A percentile compares a stretch with the other conserved stretches of the same genome.
phyloP scores from a whole-genome alignment of 2,797 vertebrate genomes.

The Spondyliosoma cantharus region DNA sequence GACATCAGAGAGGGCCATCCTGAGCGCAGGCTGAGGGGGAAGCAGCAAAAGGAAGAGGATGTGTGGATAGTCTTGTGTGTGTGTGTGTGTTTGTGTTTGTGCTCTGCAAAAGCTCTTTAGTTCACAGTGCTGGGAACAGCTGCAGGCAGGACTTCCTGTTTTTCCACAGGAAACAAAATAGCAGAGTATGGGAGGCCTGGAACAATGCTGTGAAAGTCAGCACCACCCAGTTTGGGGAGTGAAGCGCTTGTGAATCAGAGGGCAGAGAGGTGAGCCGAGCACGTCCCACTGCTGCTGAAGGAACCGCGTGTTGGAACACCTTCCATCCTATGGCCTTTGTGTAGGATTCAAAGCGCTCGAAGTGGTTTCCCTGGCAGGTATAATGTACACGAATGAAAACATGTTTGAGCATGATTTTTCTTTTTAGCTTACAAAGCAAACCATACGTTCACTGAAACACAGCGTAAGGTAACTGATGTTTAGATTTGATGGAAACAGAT shows the following conservation, averaged over 20 bases:
- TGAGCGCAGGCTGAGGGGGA: conserved; percentile 65
- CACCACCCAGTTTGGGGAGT: conserved; percentile 80
- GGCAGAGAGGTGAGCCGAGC: conserved; percentile 57
- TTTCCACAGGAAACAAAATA: conserved; percentile 81
- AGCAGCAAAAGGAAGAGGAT: conserved; percentile 70
- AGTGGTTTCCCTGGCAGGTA: conserved; percentile 35
- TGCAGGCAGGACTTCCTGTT: conserved; percentile 81
- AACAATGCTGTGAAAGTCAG: conserved; percentile 86
- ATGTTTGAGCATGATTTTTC: background rate
- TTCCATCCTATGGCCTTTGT: conserved; percentile 46
- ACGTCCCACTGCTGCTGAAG: conserved; percentile 51
- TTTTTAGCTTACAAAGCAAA: background rate
- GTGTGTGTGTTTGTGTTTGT: conserved; percentile 26
- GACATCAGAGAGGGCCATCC: conserved; percentile 75
- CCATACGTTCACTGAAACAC: background rate
- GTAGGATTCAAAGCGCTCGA: conserved; percentile 42
- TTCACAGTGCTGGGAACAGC: conserved; percentile 79
- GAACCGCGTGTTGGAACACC: conserved; percentile 56
- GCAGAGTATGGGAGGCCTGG: conserved; percentile 66
- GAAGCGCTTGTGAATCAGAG: conserved; percentile 70
- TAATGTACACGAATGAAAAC: background rate
- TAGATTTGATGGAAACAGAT: background rate
- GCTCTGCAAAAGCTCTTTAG: conserved; percentile 54
- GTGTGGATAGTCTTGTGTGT: conserved; percentile 35
- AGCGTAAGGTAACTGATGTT: background rate